Base-by-base conservation (phyloP, 37 sponge, comb jelly and placozoan species). In the Tethya wilhelma region DNA sequence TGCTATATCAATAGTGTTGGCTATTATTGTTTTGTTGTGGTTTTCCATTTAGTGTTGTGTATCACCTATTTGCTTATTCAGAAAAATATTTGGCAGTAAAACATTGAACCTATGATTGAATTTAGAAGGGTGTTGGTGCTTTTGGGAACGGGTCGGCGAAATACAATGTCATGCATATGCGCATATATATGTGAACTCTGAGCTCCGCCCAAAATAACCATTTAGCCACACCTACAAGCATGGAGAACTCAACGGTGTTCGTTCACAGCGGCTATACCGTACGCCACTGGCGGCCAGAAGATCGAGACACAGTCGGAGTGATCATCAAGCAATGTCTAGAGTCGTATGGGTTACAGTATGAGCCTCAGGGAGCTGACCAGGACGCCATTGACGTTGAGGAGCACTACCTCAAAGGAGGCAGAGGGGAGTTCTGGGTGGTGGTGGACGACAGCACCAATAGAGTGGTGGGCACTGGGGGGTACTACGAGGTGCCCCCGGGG, bases 371-470 rank as follows among this genome's bases (percentile, higher is more conserved):
- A 43, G 84, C 70, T 9, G 79, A 82, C 45, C 32, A 38, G 56
- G 89, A 89, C 46, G 71, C 78, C 26, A 19, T 71, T 38, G 31
- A 46, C 7, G 90, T 83, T n/a, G 84, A 89, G 44, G 74, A 84
- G 6, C 59, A 60, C 78, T 83, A 78, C 34, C 49, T 58, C 4
- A 69, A 62, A 19, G 42, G 69, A 1, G 58, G 46, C 0, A 40
- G 65, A 56, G 90, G 90, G 22, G 90, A 83, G 45, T 78, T 89
- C 43, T 89, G 79, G 84, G 90, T 89, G 7, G 84, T 77, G 29
- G 31, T 73, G 43, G 73, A 77, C 32, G 39, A 11, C 1, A 2
- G 28, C 6, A 71, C 68, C 14, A 32, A 28, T 12, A 59, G 31
- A 29, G 25, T 89, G 20, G 78, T 89, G 7, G 89, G 89, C 14